phyloP scores from a whole-genome alignment of 2,797 vertebrate species.

The Agapornis canus region DNA sequence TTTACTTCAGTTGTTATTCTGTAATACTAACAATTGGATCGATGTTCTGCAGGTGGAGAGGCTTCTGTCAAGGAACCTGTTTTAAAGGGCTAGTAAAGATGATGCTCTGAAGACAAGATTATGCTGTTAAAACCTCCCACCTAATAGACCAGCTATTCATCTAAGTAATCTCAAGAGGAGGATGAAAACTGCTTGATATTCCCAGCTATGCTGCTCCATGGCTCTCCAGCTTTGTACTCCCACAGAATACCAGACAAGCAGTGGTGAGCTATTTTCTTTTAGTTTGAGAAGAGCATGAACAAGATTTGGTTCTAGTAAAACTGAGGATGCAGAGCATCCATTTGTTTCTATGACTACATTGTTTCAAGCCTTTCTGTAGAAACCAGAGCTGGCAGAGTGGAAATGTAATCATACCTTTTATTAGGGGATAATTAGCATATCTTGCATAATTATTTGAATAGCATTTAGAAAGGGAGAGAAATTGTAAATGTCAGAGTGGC shows the following conservation, averaged over 20 bases:
- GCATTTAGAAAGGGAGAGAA: background rate
- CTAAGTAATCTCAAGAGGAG: background rate
- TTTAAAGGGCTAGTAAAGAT: background rate
- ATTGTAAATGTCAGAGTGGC: background rate
- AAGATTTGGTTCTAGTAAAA: background rate
- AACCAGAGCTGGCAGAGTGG: background rate
- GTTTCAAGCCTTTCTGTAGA: background rate
- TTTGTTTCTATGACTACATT: constrained; percentile 55
- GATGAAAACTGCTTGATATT: background rate
- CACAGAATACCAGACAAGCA: background rate
- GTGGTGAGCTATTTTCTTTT: background rate
- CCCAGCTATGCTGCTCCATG: background rate
- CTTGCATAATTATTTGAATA: constrained; percentile 6
- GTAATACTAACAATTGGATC: background rate
- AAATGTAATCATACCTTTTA: constrained; percentile 19
- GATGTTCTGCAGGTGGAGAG: background rate
- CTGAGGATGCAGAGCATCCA: background rate
- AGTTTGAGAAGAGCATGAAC: background rate
- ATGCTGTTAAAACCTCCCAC: background rate
- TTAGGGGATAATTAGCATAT: constrained; percentile 16
- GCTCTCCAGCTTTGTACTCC: background rate
- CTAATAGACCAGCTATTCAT: background rate
- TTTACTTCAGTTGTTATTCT: background rate
- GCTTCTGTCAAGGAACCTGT: background rate
- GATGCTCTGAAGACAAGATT: background rate